A percentile compares a stretch with the other conserved stretches of the same genome.
Evolutionary conservation across 2,888 invertebrate genomes (phyloP).

Genomic region (Lithophane socia): DNA sequence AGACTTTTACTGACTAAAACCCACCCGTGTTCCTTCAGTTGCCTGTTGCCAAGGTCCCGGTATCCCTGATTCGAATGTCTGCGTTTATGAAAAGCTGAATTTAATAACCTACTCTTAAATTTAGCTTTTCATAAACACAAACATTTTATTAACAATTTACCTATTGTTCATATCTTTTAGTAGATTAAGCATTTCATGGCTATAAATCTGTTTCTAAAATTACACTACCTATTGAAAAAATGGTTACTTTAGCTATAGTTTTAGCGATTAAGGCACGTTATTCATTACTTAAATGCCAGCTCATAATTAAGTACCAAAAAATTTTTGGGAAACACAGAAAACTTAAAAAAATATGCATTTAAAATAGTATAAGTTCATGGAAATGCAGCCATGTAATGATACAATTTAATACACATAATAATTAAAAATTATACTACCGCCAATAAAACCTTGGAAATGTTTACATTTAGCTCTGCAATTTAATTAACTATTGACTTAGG

Average conservation of each 20-base stretch:
- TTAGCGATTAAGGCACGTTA: not conserved
- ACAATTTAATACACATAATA: not conserved
- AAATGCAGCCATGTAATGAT: not conserved
- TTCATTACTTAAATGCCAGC: not conserved
- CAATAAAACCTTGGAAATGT: not conserved
- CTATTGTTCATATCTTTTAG: not conserved
- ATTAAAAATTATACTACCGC: not conserved
- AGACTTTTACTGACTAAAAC: no score
- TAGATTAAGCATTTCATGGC: not conserved
- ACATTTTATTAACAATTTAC: not conserved
- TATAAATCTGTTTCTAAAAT: not conserved
- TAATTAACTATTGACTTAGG: constrained; percentile 12
- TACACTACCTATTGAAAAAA: not conserved
- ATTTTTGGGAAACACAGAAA: not conserved
- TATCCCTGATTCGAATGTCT: constrained; percentile 9
- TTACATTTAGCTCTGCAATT: not conserved
- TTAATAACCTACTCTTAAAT: not conserved
- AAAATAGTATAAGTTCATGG: not conserved
- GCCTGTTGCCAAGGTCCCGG: no score
- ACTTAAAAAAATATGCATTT: not conserved
- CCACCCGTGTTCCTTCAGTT: no score
- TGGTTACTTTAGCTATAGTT: not conserved
- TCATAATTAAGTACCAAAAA: not conserved
- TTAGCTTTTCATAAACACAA: no score
- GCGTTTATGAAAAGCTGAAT: not conserved